Percentiles rank a stretch among this genome's conserved stretches.
Evolutionary conservation across 2,113 vertebrate species (phyloP).

Genomic region (Pterocles gutturalis): DNA sequence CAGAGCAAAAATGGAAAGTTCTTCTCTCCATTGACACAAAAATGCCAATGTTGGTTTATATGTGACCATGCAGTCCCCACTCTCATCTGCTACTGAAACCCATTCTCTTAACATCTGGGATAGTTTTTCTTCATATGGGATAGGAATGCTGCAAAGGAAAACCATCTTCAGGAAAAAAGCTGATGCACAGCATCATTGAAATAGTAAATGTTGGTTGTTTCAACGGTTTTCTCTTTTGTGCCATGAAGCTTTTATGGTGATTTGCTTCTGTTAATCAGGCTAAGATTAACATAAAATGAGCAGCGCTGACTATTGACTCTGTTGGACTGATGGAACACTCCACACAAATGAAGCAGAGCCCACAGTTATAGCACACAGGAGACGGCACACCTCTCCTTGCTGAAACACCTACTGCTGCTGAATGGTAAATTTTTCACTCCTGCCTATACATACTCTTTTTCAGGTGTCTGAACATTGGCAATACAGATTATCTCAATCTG

Average conservation of each 20-base stretch:
- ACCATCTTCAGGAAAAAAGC: neutral
- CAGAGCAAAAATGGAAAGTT: neutral
- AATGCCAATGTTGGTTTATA: neutral
- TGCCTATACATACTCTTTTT: neutral
- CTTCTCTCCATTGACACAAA: accelerated
- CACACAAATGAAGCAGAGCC: neutral
- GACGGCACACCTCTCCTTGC: neutral
- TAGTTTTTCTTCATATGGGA: neutral
- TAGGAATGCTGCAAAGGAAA: neutral
- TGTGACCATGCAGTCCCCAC: neutral
- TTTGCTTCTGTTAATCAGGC: neutral
- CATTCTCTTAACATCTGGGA: neutral
- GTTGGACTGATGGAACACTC: neutral
- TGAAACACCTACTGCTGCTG: neutral
- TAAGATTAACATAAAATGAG: neutral
- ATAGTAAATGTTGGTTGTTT: neutral
- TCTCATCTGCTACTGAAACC: neutral
- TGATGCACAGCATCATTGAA: neutral
- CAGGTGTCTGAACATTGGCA: neutral
- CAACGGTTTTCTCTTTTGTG: neutral
- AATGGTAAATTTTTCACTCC: neutral
- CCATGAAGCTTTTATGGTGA: neutral
- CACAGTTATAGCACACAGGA: neutral
- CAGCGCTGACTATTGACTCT: accelerated
- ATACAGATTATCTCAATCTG: neutral